A percentile compares a stretch with the other conserved stretches of the same genome.
Conservation (phyloP, 1,140 invertebrate species). For the Macrostomum lignano region DNA sequence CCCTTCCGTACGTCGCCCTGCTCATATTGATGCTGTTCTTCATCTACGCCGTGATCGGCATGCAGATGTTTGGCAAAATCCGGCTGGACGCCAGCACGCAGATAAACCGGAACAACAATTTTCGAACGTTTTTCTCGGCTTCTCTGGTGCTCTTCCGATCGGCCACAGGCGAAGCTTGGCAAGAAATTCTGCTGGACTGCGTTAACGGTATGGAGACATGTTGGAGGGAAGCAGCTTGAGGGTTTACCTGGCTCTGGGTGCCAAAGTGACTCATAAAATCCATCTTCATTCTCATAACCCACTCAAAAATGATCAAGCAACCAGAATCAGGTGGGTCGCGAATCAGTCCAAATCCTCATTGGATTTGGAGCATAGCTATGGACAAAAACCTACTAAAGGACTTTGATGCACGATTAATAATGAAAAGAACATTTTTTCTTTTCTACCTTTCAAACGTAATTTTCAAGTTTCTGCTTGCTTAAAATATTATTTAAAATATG, state of each 20-base stretch:
- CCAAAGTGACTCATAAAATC: too few species aligned
- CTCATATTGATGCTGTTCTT: conserved; percentile 96
- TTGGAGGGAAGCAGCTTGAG: too few species aligned
- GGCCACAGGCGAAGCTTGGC: conserved; percentile 71
- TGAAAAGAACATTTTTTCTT: too few species aligned
- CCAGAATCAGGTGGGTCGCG: too few species aligned
- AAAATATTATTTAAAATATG: too few species aligned
- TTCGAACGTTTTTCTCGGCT: conserved; percentile 87
- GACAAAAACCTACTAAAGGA: too few species aligned
- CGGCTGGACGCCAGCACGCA: conserved; percentile 42
- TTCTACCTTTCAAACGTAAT: too few species aligned
- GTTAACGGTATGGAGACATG: conserved; percentile 35
- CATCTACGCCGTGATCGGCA: conserved; percentile 96
- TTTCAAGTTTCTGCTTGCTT: too few species aligned
- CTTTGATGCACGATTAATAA: too few species aligned
- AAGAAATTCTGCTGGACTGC: conserved; percentile 88
- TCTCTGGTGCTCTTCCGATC: conserved; percentile 71
- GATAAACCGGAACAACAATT: conserved; percentile 87
- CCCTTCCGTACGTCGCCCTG: conserved; percentile 89
- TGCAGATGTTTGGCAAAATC: conserved; percentile 98
- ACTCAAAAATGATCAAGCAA: background rate
- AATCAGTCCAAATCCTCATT: too few species aligned
- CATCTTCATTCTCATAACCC: background rate
- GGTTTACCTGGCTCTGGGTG: too few species aligned
- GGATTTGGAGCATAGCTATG: too few species aligned